Evolutionary conservation across 2,888 invertebrate species (phyloP), one percentile per base, ranked within the genome.

Genomic region (Drosophila longiperda): DNA sequence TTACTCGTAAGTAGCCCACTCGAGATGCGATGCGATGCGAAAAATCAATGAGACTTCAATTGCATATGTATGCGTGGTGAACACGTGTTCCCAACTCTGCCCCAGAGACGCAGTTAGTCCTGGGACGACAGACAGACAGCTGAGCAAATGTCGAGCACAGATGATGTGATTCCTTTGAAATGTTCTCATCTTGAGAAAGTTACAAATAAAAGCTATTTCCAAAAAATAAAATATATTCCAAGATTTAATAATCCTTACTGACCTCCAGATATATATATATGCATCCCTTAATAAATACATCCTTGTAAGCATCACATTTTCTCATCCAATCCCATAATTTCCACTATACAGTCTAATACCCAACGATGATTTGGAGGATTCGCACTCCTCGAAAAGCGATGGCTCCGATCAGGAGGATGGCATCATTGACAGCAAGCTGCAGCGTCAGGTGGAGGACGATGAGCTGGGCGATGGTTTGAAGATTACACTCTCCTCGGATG

Each of bases 311-410:
- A 55, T 40, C 15, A 55, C 29, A 20, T 12, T 55, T 26, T 8
- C 33, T 8, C 20, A 52, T 33, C 2, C 12, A 12, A 29, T 11
- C 6, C 6, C 29, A 26, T 11, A 5, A 17, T 26, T 34, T 3
- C 0, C 26, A 26, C 9, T 17, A 2, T 11, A 8, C 92, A 97
- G 97, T 89, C 94, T 98, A 92, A 97, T 97, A 92, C 97, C 97
- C 95, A 94, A 97, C 91, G 97, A 97, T 88, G 97, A 97, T 92
- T 73, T 93, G n/a, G 96, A 96, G 76, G 97, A 97, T 48, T 96
- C 97, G 36, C 95, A 95, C 73, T 96, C 97, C 79, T 96, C 97
- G 86, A 96, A 96, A 92, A 96, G 95, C 91, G 96, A 95, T 89
- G 95, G 94, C 54, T 95, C 96, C 71, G 95, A 96, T 74, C 95